Conservation (phyloP, 2,888 invertebrate genomes). For the Eilema caniola region DNA sequence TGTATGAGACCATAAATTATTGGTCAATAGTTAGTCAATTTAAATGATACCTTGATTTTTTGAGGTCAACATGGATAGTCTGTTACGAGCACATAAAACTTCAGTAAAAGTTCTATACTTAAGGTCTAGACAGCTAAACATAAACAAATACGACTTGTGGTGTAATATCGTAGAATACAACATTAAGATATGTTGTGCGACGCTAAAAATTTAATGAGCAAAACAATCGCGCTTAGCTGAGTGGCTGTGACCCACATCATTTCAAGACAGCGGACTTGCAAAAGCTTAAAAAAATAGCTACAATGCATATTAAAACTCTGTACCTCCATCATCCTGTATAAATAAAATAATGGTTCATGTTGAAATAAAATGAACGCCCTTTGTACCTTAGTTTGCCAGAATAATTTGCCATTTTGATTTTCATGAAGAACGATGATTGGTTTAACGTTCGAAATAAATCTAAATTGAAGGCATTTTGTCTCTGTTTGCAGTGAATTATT, state of each 20-base stretch:
- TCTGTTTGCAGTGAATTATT: constrained; percentile 23
- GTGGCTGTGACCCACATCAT: neutral
- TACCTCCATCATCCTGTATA: neutral
- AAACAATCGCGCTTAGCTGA: neutral
- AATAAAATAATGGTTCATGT: constrained; percentile 9
- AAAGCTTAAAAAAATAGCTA: neutral
- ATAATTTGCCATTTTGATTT: constrained; percentile 32
- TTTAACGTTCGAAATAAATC: constrained; percentile 35
- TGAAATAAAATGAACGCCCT: constrained; percentile 13
- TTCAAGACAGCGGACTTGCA: neutral
- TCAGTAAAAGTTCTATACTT: neutral
- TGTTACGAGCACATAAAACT: neutral
- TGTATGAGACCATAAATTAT: no score
- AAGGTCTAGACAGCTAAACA: neutral
- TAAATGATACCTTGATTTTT: neutral
- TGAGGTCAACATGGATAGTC: neutral
- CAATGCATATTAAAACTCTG: constrained; percentile 6
- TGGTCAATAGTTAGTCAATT: no score
- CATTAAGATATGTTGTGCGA: neutral
- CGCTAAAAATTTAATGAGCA: constrained; percentile 1
- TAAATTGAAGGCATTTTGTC: constrained; percentile 21
- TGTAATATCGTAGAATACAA: neutral
- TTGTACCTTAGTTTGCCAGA: constrained; percentile 16
- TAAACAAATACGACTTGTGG: neutral
- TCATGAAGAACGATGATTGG: constrained; percentile 33